Evolutionary conservation across 1,140 invertebrate genomes (phyloP), one percentile per base, ranked within the genome.

Genomic region (Trichomalopsis sarcophagae): DNA sequence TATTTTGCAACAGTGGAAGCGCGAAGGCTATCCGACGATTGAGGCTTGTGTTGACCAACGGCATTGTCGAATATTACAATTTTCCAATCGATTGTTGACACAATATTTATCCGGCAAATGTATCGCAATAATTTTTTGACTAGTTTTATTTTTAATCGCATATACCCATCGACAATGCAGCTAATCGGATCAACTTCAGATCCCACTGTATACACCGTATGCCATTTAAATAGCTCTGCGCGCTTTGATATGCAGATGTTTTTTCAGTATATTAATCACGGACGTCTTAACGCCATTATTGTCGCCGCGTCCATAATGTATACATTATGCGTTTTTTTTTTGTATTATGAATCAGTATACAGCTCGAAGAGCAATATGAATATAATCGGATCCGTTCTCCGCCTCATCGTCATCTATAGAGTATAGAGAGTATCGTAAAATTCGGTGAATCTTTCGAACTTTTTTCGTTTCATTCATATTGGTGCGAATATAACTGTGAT

Each of bases 231-330:
- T 71, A 71, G 27, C 68, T 13, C 50, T 74, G 33, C 33, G 81
- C 50, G 75, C 69, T 40, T 84, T 78, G 71, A 84, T 86, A 81
- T 86, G 82, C 76, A 80, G 75, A 21, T 85, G 66, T 81, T 85
- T 75, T 66, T 55, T 84, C 47, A 62, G 14, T 74, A 55, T 74
- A 74, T 84, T 74, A 62, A 73, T 74, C 23, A 36, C 23, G 47
- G 69, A 82, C 69, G 44, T 50, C 80, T 81, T 81, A 81, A 81
- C 40, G 68, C 23, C 80, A 73, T 84, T 84, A 84, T 84, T 84
- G 69, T 84, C 83, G 68, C 76, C 62, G 50, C 50, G 66, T 73
- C 40, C 36, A 84, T 73, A 77, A 71, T 81, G 10, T 50, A 50
- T 14, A 50, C 68, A 71, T 71, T 27, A 44, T 81, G 78, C 33